Conservation (phyloP, 1,140 invertebrate species). For the Drosophila dunni region DNA sequence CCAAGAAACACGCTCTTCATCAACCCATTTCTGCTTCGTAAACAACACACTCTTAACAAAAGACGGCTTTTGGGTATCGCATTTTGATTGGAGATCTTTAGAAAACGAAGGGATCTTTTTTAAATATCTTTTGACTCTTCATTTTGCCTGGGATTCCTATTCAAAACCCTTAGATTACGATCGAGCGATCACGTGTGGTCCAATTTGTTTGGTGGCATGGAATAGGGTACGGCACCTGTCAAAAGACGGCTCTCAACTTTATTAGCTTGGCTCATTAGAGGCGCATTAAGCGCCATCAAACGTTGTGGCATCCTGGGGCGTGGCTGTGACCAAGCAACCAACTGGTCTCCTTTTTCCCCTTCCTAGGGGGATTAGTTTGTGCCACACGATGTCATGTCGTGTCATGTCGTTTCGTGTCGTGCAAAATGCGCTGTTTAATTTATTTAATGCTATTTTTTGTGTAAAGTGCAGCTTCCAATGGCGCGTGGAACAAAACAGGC, state of each 20-base stretch:
- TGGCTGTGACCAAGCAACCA: constrained; percentile 4
- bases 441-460: neutral
- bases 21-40: neutral
- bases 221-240: constrained; percentile 23
- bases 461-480: constrained; percentile 32
- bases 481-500: constrained; percentile 30
- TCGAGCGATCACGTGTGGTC: constrained; percentile 41
- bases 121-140: constrained; percentile 30
- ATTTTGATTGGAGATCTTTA: constrained; percentile 15
- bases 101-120: neutral
- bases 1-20: constrained; percentile 4
- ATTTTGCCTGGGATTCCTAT: constrained; percentile 9
- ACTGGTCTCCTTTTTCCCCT: constrained; percentile 9
- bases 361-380: neutral
- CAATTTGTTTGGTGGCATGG: constrained; percentile 6
- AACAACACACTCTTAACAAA: neutral
- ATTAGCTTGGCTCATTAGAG: constrained; percentile 41
- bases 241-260: constrained; percentile 23
- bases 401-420: constrained; percentile 22
- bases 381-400: constrained; percentile 10
- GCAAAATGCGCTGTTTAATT: constrained; percentile 30
- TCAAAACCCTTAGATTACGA: constrained; percentile 23
- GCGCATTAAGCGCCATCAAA: constrained; percentile 27
- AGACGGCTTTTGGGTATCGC: constrained; percentile 20
- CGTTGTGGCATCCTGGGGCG: neutral